Percentiles rank a stretch among this genome's conserved stretches.
Evolutionary conservation across 2,797 vertebrate species (phyloP).

Genomic region (Lepus oiostolus): DNA sequence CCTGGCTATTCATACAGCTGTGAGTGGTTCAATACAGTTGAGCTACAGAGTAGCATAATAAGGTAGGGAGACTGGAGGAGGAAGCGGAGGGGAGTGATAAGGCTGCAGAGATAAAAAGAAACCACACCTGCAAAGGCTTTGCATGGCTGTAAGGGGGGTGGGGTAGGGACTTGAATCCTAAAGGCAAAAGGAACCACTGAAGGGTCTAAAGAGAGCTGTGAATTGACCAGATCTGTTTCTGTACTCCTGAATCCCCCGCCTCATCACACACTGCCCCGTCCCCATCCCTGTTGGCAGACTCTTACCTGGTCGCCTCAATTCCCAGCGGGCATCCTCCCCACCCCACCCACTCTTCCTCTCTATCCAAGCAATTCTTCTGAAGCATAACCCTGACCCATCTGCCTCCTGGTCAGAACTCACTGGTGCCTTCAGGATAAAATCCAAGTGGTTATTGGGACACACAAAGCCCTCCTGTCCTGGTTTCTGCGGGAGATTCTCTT

Average conservation of each 20-base stretch:
- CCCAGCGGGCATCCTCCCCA: neutral
- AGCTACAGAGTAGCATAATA: neutral
- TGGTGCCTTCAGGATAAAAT: neutral
- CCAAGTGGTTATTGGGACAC: neutral
- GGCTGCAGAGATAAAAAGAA: neutral
- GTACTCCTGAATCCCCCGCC: neutral
- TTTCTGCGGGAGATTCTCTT: neutral
- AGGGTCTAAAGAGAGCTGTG: too few relatives aligned
- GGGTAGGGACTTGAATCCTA: neutral
- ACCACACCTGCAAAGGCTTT: neutral
- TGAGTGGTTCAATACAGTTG: neutral
- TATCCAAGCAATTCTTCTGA: neutral
- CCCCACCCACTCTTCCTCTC: neutral
- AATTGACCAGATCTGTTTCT: neutral
- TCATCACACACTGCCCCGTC: neutral
- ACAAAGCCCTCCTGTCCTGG: neutral
- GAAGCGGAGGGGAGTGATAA: neutral
- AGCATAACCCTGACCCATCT: neutral
- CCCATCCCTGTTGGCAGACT: neutral
- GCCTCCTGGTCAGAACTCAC: neutral
- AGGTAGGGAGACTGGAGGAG: neutral
- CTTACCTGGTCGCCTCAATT: neutral
- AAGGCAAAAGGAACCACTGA: neutral
- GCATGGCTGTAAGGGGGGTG: neutral
- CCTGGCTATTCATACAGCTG: neutral